Evolutionary conservation across 2,888 invertebrate genomes (phyloP).

Genomic region (Crepidodera aurea): DNA sequence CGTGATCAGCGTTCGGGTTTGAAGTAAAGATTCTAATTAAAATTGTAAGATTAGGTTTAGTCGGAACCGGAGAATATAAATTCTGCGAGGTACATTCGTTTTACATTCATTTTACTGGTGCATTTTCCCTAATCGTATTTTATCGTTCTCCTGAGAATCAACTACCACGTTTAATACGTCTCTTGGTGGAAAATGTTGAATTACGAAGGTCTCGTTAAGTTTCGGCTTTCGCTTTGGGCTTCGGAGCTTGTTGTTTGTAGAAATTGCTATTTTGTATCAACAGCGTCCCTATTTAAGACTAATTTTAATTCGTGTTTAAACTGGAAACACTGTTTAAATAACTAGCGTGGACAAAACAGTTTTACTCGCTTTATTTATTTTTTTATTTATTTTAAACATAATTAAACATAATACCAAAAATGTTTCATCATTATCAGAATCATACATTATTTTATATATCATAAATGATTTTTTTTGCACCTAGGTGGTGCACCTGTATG

Average conservation of each 20-base stretch:
- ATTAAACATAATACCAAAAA: too few species aligned
- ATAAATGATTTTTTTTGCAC: too few species aligned
- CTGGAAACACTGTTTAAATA: too few species aligned
- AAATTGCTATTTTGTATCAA: neutral
- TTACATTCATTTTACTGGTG: conserved; percentile 29
- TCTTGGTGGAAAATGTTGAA: conserved; percentile 9
- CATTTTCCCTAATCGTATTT: conserved; percentile 31
- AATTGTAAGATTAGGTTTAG: conserved; percentile 12
- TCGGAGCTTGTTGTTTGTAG: neutral
- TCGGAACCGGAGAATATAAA: conserved; percentile 27
- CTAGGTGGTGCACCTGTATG: too few species aligned
- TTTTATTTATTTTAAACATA: too few species aligned
- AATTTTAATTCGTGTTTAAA: neutral
- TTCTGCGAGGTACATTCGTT: conserved; percentile 24
- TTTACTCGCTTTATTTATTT: too few species aligned
- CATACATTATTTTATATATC: too few species aligned
- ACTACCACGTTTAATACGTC: conserved; percentile 12
- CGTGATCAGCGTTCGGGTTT: neutral
- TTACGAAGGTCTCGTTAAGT: conserved; percentile 9
- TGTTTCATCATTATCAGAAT: too few species aligned
- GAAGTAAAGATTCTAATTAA: conserved; percentile 3
- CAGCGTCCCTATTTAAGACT: neutral
- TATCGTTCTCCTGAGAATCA: conserved; percentile 22
- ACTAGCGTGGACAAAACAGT: too few species aligned
- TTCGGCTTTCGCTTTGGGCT: neutral